Evolutionary conservation across 35 echinoderm and acorn worm species (phyloP).

Genomic region (Patiria miniata): DNA sequence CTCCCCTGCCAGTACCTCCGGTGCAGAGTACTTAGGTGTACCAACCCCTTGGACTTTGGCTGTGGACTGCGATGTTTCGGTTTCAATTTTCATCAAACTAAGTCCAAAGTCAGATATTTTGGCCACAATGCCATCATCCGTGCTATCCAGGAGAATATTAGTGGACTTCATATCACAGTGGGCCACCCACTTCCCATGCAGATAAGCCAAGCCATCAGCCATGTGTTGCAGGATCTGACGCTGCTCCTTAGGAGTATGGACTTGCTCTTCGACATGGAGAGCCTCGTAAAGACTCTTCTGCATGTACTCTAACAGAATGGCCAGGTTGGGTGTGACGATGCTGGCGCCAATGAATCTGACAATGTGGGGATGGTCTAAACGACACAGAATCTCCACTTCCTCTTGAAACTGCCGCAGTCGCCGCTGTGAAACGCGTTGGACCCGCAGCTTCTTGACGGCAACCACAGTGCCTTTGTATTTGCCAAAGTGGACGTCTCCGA

Average conservation of each 20-base stretch:
- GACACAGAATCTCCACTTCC: slow-evolving; percentile 38
- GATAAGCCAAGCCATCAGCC: slow-evolving; percentile 42
- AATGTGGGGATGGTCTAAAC: slow-evolving; percentile 47
- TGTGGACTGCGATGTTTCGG: slow-evolving; percentile 7
- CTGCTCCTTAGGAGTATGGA: slow-evolving; percentile 6
- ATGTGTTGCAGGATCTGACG: slow-evolving; percentile 17
- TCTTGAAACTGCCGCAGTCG: slow-evolving; percentile 44
- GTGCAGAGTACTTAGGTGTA: slow-evolving; percentile 52
- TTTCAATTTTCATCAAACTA: slow-evolving; percentile 53
- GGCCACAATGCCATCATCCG: neutral
- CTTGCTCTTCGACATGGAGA: slow-evolving; percentile 34
- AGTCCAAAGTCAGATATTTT: slow-evolving; percentile 59
- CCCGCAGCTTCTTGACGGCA: slow-evolving; percentile 61
- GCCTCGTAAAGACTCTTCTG: slow-evolving; percentile 49
- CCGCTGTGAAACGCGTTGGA: slow-evolving; percentile 47
- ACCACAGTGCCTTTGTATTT: slow-evolving; percentile 39
- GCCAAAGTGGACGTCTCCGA: slow-evolving; percentile 47
- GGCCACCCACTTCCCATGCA: slow-evolving; percentile 27
- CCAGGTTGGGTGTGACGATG: slow-evolving; percentile 57
- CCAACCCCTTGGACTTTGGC: slow-evolving; percentile 34
- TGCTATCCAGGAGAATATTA: slow-evolving; percentile 42
- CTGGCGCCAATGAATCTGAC: slow-evolving; percentile 51
- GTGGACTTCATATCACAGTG: slow-evolving; percentile 60
- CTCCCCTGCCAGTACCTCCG: slow-evolving; percentile 43
- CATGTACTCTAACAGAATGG: slow-evolving; percentile 64